phyloP scores from a whole-genome alignment of 2,797 vertebrate species.

The Liasis olivaceus region DNA sequence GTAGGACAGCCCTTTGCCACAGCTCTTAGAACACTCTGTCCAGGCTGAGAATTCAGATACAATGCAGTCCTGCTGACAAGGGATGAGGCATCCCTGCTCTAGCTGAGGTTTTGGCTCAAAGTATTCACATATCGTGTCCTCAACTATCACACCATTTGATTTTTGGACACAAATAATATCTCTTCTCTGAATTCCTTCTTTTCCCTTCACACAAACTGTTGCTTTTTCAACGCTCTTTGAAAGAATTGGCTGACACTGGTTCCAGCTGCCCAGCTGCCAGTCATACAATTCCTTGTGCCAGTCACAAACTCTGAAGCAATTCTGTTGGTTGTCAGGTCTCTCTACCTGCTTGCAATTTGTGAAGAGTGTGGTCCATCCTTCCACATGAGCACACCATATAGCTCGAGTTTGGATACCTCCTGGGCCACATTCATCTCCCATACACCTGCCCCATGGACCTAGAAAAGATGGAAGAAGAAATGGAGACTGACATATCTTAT shows the following conservation, averaged over 20 bases:
- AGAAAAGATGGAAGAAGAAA: slow-evolving; percentile 50
- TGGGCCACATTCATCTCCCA: slow-evolving; percentile 96
- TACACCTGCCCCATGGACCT: slow-evolving; percentile 98
- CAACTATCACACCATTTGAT: slow-evolving; percentile 78
- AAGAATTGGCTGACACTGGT: slow-evolving; percentile 84
- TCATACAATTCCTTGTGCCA: slow-evolving; percentile 96
- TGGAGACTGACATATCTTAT: neutral
- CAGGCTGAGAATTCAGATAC: slow-evolving; percentile 90
- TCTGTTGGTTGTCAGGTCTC: slow-evolving; percentile 90
- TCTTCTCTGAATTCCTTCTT: slow-evolving; percentile 92
- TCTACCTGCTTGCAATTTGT: slow-evolving; percentile 89
- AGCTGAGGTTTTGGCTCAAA: slow-evolving; percentile 93
- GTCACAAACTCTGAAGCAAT: slow-evolving; percentile 95
- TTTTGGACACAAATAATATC: slow-evolving; percentile 88
- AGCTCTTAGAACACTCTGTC: slow-evolving; percentile 94
- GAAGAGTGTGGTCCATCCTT: slow-evolving; percentile 94
- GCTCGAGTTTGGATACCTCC: slow-evolving; percentile 94
- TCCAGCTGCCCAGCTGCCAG: slow-evolving; percentile 91
- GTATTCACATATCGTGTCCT: slow-evolving; percentile 94
- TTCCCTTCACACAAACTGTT: slow-evolving; percentile 81
- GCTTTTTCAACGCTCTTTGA: slow-evolving; percentile 79
- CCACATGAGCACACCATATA: slow-evolving; percentile 94
- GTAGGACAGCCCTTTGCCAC: slow-evolving; percentile 89
- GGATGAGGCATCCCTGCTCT: slow-evolving; percentile 96
- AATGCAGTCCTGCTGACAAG: slow-evolving; percentile 91